Conservation (phyloP, 1,140 invertebrate genomes). For the Ceratoteleas bidentatus region DNA sequence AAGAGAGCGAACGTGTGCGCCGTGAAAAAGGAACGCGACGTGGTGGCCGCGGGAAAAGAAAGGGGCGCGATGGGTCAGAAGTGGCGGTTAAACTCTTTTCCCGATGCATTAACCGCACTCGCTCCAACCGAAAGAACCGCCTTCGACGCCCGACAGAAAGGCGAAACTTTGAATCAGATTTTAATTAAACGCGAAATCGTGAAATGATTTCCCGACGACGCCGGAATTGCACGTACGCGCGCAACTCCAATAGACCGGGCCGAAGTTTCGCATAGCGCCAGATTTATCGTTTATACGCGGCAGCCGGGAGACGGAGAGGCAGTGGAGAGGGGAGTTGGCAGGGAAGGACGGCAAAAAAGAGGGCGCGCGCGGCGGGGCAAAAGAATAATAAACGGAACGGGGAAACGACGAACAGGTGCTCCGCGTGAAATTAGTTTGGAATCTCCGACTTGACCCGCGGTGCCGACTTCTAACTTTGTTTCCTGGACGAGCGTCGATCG, state of each 20-base stretch:
- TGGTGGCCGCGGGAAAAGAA: slow-evolving; percentile 2
- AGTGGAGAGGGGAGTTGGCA: too few relatives aligned
- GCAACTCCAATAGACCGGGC: slow-evolving; percentile 58
- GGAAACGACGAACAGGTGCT: slow-evolving; percentile 70
- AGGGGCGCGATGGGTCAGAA: slow-evolving; percentile 58
- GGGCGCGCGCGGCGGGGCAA: slow-evolving; percentile 20
- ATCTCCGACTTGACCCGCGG: slow-evolving; percentile 61
- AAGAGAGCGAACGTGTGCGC: slow-evolving; percentile 39
- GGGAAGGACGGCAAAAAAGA: slow-evolving; percentile 24
- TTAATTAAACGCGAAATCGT: slow-evolving; percentile 81
- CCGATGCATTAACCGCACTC: slow-evolving; percentile 80
- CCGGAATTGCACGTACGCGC: slow-evolving; percentile 66
- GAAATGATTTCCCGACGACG: slow-evolving; percentile 75
- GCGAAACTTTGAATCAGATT: slow-evolving; percentile 79
- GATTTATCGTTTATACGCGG: slow-evolving; percentile 72
- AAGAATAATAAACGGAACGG: slow-evolving; percentile 60
- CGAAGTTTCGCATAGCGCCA: slow-evolving; percentile 63
- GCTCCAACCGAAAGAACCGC: slow-evolving; percentile 63
- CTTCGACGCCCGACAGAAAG: slow-evolving; percentile 60
- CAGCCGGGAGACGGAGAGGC: slow-evolving; percentile 30
- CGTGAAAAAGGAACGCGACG: slow-evolving; percentile 4
- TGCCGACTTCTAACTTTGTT: slow-evolving; percentile 64
- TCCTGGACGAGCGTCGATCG: slow-evolving; percentile 44
- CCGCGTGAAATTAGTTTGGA: slow-evolving; percentile 75
- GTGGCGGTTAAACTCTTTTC: slow-evolving; percentile 76